Evolutionary conservation across 2,797 vertebrate genomes (phyloP).

Genomic region (Dromococcyx pavoninus): DNA sequence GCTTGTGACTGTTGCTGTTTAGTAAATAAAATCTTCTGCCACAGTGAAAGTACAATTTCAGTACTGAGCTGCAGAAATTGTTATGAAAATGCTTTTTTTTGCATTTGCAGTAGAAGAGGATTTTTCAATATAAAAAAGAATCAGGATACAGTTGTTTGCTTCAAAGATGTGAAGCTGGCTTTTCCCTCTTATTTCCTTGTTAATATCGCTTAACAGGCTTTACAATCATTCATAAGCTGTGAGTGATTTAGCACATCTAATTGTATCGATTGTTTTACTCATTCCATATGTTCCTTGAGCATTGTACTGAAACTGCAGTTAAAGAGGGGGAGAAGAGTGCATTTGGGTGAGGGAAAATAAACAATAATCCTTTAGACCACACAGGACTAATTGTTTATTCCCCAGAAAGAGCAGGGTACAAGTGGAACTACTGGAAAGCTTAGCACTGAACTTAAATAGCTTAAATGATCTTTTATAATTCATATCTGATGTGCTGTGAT

Average conservation of each 20-base stretch:
- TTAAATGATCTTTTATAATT: not conserved
- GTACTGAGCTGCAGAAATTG: not conserved
- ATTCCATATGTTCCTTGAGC: not conserved
- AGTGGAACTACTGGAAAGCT: not conserved
- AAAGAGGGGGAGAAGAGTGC: not conserved
- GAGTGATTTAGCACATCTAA: not conserved
- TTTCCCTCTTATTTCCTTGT: not conserved
- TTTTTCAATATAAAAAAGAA: not conserved
- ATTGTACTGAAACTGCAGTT: not conserved
- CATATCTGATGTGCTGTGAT: not conserved
- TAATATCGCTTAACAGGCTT: not conserved
- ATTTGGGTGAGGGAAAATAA: slow-evolving; percentile 16
- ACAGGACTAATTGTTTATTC: slow-evolving; percentile 45
- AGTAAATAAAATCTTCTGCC: not conserved
- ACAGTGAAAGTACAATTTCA: not conserved
- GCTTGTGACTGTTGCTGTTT: not conserved
- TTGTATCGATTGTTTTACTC: slow-evolving; percentile 1
- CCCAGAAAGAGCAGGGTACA: not conserved
- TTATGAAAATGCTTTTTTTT: not conserved
- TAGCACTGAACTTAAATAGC: not conserved
- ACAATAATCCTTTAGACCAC: slow-evolving; percentile 40
- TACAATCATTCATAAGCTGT: not conserved
- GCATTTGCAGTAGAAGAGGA: not conserved
- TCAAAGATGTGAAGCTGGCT: not conserved
- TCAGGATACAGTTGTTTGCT: not conserved